phyloP scores from a whole-genome alignment of 2,888 invertebrate species.

The Stenichneumon culpator region DNA sequence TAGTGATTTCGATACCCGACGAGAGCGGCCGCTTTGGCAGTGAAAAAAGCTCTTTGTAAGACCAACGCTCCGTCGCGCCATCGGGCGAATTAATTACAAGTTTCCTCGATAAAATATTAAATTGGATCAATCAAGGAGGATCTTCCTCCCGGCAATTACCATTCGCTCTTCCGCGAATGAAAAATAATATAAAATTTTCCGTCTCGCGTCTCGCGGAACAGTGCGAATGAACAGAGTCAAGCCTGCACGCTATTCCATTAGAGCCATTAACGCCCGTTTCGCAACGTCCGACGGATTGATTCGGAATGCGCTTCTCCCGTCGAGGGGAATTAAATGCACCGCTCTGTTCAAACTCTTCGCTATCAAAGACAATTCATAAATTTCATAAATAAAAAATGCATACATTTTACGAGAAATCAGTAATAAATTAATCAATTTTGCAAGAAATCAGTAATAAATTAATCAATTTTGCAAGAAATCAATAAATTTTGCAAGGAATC shows the following conservation, averaged over 20 bases:
- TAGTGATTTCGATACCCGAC: not conserved
- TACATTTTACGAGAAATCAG: too few relatives aligned
- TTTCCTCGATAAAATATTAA: not conserved
- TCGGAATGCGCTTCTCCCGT: slow-evolving; percentile 16
- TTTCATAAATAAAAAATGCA: too few relatives aligned
- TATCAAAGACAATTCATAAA: not conserved
- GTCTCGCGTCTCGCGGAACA: not conserved
- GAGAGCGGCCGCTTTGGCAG: not conserved
- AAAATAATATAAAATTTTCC: slow-evolving; percentile 14
- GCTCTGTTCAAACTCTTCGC: not conserved
- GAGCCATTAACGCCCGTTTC: slow-evolving; percentile 12
- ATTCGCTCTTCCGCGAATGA: not conserved
- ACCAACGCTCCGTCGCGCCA: not conserved
- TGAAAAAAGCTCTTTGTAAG: not conserved
- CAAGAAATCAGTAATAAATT: too few relatives aligned
- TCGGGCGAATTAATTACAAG: not conserved
- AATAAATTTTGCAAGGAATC: too few relatives aligned
- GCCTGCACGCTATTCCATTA: slow-evolving; percentile 15
- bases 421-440: too few relatives aligned
- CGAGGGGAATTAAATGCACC: slow-evolving; percentile 16
- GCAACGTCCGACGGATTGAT: slow-evolving; percentile 20
- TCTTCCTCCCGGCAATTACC: slow-evolving; percentile 7
- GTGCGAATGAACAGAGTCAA: not conserved
- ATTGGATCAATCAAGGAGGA: not conserved
- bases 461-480: too few relatives aligned